Evolutionary conservation across 2,797 vertebrate species (phyloP).

Genomic region (Alosa sapidissima): DNA sequence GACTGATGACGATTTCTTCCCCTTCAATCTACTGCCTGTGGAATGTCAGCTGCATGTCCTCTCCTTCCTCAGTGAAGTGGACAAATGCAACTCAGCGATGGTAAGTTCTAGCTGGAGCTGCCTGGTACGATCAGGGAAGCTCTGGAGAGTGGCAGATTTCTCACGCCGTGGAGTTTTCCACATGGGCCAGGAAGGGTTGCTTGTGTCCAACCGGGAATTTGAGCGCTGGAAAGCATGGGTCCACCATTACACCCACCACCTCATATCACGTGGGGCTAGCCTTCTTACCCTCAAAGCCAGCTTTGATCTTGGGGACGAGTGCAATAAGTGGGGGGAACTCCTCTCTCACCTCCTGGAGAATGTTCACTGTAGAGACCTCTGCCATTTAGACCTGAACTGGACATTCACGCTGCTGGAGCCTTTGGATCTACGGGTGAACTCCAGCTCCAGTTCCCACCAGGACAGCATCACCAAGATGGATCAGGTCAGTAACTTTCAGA

Average conservation of each 20-base stretch:
- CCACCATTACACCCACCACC: slow-evolving; percentile 81
- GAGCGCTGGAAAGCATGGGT: slow-evolving; percentile 83
- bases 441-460: slow-evolving; percentile 75
- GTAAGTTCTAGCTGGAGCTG: slow-evolving; percentile 81
- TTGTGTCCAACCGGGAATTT: slow-evolving; percentile 80
- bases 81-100: slow-evolving; percentile 79
- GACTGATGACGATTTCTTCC: slow-evolving; percentile 68
- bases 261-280: slow-evolving; percentile 77
- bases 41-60: slow-evolving; percentile 82
- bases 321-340: slow-evolving; percentile 79
- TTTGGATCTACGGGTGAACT: slow-evolving; percentile 72
- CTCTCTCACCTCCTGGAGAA: slow-evolving; percentile 76
- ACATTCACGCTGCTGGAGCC: slow-evolving; percentile 81
- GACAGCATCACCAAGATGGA: slow-evolving; percentile 82
- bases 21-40: slow-evolving; percentile 75
- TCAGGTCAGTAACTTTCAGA: slow-evolving; percentile 80
- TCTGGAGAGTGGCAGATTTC: slow-evolving; percentile 83
- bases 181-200: slow-evolving; percentile 74
- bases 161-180: slow-evolving; percentile 77
- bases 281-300: slow-evolving; percentile 79
- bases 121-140: slow-evolving; percentile 77
- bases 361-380: slow-evolving; percentile 80
- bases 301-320: slow-evolving; percentile 81
- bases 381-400: slow-evolving; percentile 83
- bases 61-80: slow-evolving; percentile 78